A percentile compares a stretch with the other conserved stretches of the same genome.
Conservation (phyloP, 1,140 invertebrate species). For the Chrysomallon squamiferum region DNA sequence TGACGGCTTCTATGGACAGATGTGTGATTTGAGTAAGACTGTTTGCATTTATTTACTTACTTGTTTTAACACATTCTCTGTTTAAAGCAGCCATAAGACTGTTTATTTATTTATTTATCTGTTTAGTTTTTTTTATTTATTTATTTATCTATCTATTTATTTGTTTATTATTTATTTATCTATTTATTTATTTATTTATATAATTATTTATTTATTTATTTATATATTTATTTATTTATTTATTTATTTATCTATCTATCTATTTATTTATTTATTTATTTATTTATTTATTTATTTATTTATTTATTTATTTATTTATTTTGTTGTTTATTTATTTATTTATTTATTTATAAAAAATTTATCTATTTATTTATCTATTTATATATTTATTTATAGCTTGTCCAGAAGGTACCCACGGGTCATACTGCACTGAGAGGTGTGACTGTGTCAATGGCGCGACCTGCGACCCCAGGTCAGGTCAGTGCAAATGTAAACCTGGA, state of each 20-base stretch:
- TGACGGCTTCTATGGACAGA: slow-evolving; percentile 62
- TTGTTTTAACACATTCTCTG: no score
- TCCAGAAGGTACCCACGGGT: slow-evolving; percentile 48
- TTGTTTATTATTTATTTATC: not conserved
- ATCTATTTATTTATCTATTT: not conserved
- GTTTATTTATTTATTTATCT: slow-evolving; percentile 1
- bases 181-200: not conserved
- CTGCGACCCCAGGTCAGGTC: slow-evolving; percentile 82
- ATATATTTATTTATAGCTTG: slow-evolving; percentile 36
- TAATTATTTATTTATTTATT: not conserved
- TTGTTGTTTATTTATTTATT: not conserved
- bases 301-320: not conserved
- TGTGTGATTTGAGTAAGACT: slow-evolving; percentile 55
- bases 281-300: not conserved
- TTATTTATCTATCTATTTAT: not conserved
- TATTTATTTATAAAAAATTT: not conserved
- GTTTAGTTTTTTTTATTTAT: not conserved
- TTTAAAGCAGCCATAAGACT: not conserved
- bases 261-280: not conserved
- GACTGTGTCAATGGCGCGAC: slow-evolving; percentile 66
- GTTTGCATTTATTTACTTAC: not conserved
- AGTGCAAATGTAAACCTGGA: slow-evolving; percentile 60
- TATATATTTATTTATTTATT: not conserved
- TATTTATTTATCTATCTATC: not conserved
- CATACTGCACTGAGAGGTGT: slow-evolving; percentile 50